phyloP scores from a whole-genome alignment of 2,888 invertebrate genomes.

The Andrena marginata region DNA sequence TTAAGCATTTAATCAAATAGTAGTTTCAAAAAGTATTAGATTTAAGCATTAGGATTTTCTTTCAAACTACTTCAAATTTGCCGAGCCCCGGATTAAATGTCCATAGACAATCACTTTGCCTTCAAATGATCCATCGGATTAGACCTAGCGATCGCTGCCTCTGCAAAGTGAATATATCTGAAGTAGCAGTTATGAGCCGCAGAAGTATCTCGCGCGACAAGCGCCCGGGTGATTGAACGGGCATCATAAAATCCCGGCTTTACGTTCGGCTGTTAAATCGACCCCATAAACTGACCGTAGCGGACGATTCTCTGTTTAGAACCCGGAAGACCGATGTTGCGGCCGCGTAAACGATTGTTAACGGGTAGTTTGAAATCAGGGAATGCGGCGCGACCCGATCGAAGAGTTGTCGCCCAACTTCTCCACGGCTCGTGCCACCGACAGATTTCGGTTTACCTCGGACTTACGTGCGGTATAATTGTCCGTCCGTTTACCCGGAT shows the following conservation, averaged over 20 bases:
- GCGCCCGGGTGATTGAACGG: conserved; percentile 28
- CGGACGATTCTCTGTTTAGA: conserved; percentile 27
- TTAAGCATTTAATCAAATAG: too few species aligned
- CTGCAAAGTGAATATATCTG: too few species aligned
- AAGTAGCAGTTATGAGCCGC: too few species aligned
- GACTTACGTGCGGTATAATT: conserved; percentile 69
- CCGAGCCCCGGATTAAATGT: too few species aligned
- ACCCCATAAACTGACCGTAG: conserved; percentile 33
- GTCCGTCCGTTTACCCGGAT: conserved; percentile 42
- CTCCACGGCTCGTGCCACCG: conserved; percentile 50
- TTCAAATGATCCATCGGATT: too few species aligned
- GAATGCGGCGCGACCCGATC: conserved; percentile 53
- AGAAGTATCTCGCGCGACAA: too few species aligned
- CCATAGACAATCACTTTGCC: too few species aligned
- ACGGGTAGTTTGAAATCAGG: conserved; percentile 62
- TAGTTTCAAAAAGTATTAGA: too few species aligned
- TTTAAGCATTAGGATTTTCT: too few species aligned
- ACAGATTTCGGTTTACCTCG: conserved; percentile 70
- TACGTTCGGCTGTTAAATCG: conserved; percentile 42
- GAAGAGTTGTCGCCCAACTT: conserved; percentile 60
- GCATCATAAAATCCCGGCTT: conserved; percentile 48
- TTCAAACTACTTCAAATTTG: too few species aligned
- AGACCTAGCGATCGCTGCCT: too few species aligned
- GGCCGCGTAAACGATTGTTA: conserved; percentile 62
- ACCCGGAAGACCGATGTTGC: conserved; percentile 36